Percentiles rank a stretch among this genome's conserved stretches.
These are phyloP conservation scores for Drosophila busckii DNA, from an alignment of 1,140 invertebrate species.

Conservation along the genomic window DNA sequence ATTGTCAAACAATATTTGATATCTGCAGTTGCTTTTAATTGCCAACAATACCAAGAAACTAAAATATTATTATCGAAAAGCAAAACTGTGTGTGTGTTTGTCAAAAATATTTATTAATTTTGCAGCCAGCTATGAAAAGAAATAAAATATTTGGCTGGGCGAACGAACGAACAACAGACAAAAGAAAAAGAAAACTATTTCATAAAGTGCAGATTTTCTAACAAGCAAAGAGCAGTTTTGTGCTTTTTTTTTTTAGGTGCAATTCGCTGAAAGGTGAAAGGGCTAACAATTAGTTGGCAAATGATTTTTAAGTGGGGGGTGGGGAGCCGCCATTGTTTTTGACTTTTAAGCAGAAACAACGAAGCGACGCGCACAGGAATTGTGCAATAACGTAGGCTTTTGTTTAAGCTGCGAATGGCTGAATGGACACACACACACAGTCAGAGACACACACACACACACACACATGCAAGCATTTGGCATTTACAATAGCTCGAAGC, in stretches of 20 bases:
- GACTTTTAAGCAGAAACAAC: conserved; percentile 14
- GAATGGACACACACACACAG: background rate
- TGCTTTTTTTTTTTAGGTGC: background rate
- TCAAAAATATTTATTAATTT: no score
- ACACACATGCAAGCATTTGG: no score
- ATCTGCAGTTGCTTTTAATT: no score
- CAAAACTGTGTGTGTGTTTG: no score
- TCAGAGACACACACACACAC: no score
- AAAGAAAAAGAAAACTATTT: conserved; percentile 11
- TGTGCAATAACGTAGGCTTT: conserved; percentile 8
- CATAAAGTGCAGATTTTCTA: conserved; percentile 7
- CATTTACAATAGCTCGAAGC: no score
- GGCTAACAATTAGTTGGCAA: conserved; percentile 21
- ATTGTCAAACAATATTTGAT: no score
- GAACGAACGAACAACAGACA: background rate
- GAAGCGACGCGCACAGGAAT: background rate
- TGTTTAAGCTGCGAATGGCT: conserved; percentile 9
- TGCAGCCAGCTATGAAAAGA: background rate
- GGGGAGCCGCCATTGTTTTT: conserved; percentile 10
- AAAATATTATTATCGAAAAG: no score
- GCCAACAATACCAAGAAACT: no score
- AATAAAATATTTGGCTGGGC: background rate
- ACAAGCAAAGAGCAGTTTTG: no score
- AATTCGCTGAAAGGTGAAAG: background rate
- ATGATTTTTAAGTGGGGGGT: conserved; percentile 12